Percentiles rank a stretch among this genome's conserved stretches.
These are phyloP conservation scores for Pygoscelis adeliae DNA, from an alignment of 2,113 vertebrate species.

Conservation along the genomic window DNA sequence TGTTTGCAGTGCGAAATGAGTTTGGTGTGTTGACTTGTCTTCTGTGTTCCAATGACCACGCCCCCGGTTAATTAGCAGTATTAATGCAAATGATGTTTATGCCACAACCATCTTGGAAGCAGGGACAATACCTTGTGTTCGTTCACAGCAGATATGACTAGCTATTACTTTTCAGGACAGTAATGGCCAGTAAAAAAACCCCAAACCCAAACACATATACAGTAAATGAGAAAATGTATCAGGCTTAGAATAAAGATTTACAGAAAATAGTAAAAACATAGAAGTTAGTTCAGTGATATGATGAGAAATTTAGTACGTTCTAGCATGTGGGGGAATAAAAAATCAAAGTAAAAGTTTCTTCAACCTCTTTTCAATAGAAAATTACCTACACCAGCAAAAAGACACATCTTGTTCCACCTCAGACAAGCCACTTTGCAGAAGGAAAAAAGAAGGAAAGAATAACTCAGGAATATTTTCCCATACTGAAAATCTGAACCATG, in stretches of 20 bases:
- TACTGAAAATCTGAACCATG: not conserved
- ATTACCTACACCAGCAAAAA: not conserved
- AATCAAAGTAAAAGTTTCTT: not conserved
- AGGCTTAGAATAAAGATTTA: not conserved
- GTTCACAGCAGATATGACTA: not conserved
- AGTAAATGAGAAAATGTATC: not conserved
- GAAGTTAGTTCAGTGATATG: not conserved
- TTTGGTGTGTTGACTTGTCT: not conserved
- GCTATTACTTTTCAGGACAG: not conserved
- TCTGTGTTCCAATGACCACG: not conserved
- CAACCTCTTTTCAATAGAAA: slow-evolving; percentile 30
- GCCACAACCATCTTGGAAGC: not conserved
- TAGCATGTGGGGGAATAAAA: not conserved
- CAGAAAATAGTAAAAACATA: not conserved
- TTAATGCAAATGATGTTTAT: not conserved
- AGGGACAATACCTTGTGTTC: not conserved
- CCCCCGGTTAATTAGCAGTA: not conserved
- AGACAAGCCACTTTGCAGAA: not conserved
- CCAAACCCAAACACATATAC: not conserved
- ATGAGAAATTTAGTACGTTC: not conserved
- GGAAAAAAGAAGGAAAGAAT: slow-evolving; percentile 20
- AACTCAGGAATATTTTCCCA: slow-evolving; percentile 6
- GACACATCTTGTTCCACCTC: not conserved
- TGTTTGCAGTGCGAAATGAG: not conserved
- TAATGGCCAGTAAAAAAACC: not conserved